Conservation (phyloP, 2,888 invertebrate species). For the Agrotis puta region DNA sequence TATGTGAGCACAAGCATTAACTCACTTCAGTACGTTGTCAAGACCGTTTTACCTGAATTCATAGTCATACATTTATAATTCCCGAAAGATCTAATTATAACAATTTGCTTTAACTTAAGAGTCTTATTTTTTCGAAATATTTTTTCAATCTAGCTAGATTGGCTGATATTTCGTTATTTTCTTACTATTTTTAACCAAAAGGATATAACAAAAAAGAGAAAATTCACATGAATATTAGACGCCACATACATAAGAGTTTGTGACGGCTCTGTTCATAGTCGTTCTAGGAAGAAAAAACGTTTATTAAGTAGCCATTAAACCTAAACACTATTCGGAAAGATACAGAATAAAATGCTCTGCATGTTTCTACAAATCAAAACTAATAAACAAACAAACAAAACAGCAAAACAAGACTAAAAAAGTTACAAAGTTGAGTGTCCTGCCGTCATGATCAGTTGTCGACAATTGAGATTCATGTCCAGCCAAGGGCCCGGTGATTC, state of each 20-base stretch:
- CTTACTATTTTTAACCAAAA: too few relatives aligned
- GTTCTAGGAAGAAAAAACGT: not conserved
- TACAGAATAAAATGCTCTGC: too few relatives aligned
- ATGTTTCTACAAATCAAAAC: conserved; percentile 10
- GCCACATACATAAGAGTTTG: too few relatives aligned
- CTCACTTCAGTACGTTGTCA: not conserved
- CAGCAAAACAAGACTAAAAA: conserved; percentile 41
- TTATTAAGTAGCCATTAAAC: too few relatives aligned
- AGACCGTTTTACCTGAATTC: not conserved
- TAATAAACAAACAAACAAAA: conserved; percentile 28
- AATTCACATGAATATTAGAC: too few relatives aligned
- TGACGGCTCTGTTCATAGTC: not conserved
- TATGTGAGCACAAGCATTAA: not conserved
- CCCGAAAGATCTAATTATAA: not conserved
- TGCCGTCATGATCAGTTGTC: conserved; percentile 61
- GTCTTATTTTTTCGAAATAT: too few relatives aligned
- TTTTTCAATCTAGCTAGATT: too few relatives aligned
- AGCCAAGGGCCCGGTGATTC: conserved; percentile 70
- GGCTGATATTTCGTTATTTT: too few relatives aligned
- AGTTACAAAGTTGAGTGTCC: conserved; percentile 66
- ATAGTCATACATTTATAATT: not conserved
- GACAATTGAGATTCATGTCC: conserved; percentile 73
- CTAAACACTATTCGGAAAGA: too few relatives aligned
- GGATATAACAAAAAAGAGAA: too few relatives aligned
- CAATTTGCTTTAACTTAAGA: too few relatives aligned